Conservation (phyloP, 2,888 invertebrate species). For the Agriopis aurantiaria region DNA sequence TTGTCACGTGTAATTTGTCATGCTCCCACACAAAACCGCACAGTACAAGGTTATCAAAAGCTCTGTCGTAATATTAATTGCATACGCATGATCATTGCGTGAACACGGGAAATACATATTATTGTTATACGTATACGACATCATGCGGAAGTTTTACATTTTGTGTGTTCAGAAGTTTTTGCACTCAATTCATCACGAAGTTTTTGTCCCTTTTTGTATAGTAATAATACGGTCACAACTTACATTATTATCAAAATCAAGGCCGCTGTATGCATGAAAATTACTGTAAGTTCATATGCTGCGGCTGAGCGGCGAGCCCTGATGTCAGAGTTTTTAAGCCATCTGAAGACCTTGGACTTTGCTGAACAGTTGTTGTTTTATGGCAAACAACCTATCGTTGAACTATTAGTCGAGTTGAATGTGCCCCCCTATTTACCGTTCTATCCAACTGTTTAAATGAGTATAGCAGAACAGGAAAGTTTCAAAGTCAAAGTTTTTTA, state of each 20-base stretch:
- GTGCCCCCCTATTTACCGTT: background rate
- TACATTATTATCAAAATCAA: background rate
- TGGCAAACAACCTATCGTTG: background rate
- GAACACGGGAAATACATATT: conserved; percentile 16
- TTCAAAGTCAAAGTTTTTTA: no score
- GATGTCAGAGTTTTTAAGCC: background rate
- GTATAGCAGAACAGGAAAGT: no score
- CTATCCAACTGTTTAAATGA: background rate
- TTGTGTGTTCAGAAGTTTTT: conserved; percentile 4
- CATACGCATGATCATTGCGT: conserved; percentile 24
- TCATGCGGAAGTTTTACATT: conserved; percentile 14
- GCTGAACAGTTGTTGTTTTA: no score
- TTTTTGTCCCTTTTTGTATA: background rate
- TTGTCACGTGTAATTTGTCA: conserved; percentile 39
- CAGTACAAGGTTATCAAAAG: conserved; percentile 38
- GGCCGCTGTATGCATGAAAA: background rate
- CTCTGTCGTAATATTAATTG: conserved; percentile 35
- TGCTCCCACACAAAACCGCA: conserved; percentile 38
- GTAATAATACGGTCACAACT: background rate
- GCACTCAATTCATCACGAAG: background rate
- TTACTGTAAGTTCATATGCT: background rate
- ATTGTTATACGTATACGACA: conserved; percentile 5
- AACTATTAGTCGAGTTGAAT: background rate
- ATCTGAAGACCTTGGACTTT: no score
- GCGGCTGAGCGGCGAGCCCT: no score